Evolutionary conservation across 2,113 vertebrate species (phyloP).

Genomic region (Cnemophilus loriae): DNA sequence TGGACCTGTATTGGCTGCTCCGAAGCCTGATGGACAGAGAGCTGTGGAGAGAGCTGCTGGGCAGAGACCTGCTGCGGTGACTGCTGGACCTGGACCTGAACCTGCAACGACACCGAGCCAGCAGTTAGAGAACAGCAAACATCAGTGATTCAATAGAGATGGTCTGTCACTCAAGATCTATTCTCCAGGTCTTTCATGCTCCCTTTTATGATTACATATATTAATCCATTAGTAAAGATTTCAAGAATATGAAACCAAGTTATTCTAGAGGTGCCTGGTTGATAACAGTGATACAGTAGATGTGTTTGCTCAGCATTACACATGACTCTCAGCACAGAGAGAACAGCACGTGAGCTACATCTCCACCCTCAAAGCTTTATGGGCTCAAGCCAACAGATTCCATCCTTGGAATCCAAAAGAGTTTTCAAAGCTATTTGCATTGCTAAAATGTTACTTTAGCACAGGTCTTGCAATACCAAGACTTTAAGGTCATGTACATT

Average conservation of each 20-base stretch:
- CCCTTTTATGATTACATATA: neutral
- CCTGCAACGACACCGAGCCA: conserved; percentile 62
- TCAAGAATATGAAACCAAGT: neutral
- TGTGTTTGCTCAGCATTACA: neutral
- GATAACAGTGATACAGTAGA: neutral
- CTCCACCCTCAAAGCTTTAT: neutral
- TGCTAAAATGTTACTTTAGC: conserved; percentile 15
- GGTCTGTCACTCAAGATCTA: neutral
- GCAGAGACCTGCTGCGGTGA: conserved; percentile 79
- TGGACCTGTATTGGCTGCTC: conserved; percentile 96
- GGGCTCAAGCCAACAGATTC: neutral
- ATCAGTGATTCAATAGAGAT: neutral
- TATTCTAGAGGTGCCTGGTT: neutral
- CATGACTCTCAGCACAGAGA: neutral
- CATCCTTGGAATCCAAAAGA: neutral
- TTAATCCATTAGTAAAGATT: neutral
- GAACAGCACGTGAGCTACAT: neutral
- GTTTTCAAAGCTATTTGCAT: neutral
- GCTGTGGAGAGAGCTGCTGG: conserved; percentile 90
- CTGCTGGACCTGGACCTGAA: conserved; percentile 83
- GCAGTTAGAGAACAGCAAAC: neutral
- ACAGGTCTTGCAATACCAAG: neutral
- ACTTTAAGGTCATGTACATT: neutral
- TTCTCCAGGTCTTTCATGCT: neutral
- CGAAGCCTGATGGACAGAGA: conserved; percentile 85